Evolutionary conservation across 1,140 invertebrate genomes (phyloP).

Genomic region (Drosophila virilis): DNA sequence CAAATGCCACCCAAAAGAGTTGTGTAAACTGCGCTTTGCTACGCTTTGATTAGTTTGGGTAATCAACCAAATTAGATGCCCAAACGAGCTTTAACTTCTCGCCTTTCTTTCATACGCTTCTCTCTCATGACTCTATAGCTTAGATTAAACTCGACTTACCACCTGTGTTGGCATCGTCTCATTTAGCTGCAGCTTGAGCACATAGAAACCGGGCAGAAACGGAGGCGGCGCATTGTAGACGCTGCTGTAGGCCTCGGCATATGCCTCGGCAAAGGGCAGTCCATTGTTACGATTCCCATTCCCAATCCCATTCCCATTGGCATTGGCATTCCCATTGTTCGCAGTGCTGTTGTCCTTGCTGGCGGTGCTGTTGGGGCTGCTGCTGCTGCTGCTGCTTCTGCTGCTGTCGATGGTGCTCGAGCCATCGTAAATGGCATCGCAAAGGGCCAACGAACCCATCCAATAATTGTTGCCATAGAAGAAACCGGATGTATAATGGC

Average conservation of each 20-base stretch:
- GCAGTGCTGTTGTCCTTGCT: conserved; percentile 43
- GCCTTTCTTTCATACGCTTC: neutral
- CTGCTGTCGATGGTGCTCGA: conserved; percentile 13
- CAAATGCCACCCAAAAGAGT: no score
- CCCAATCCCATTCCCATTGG: no score
- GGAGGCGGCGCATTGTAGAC: conserved; percentile 84
- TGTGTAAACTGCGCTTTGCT: no score
- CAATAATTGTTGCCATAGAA: conserved; percentile 94
- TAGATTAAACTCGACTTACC: conserved; percentile 80
- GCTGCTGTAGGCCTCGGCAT: conserved; percentile 70
- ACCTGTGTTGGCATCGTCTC: conserved; percentile 81
- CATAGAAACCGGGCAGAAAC: conserved; percentile 87
- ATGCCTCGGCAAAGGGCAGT: conserved; percentile 74
- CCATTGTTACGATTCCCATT: conserved; percentile 47
- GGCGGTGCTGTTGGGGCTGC: conserved; percentile 53
- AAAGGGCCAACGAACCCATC: conserved; percentile 90
- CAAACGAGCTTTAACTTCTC: no score
- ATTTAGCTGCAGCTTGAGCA: conserved; percentile 86
- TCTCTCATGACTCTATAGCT: neutral
- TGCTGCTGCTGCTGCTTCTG: conserved; percentile 52
- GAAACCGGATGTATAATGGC: conserved; percentile 91
- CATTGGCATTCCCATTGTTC: neutral
- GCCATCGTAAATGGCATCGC: conserved; percentile 87
- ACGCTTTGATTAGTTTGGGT: no score
- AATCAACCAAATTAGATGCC: no score